Conservation (phyloP, 2,888 invertebrate species). For the Habroteleia sp. region DNA sequence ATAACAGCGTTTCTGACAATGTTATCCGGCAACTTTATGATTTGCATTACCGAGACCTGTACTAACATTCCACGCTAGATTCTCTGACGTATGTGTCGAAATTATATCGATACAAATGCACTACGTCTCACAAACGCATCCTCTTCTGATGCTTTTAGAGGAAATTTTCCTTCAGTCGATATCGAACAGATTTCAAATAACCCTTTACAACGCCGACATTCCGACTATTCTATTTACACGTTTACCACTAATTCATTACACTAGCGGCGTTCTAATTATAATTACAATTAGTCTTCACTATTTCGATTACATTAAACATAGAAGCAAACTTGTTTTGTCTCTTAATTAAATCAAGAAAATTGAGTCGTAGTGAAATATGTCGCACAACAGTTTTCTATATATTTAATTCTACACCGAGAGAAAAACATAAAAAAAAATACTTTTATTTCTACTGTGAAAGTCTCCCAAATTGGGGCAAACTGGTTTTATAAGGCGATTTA, state of each 20-base stretch:
- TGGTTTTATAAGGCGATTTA: too few relatives aligned
- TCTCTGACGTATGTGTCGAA: background rate
- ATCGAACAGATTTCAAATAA: constrained; percentile 33
- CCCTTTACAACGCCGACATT: constrained; percentile 39
- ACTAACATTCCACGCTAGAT: too few relatives aligned
- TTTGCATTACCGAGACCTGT: background rate
- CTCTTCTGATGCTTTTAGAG: constrained; percentile 6
- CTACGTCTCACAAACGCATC: constrained; percentile 11
- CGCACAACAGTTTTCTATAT: too few relatives aligned
- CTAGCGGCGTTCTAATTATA: constrained; percentile 27
- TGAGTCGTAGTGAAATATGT: too few relatives aligned
- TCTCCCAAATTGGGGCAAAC: too few relatives aligned
- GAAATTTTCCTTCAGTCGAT: constrained; percentile 14
- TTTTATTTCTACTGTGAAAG: too few relatives aligned
- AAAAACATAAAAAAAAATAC: too few relatives aligned
- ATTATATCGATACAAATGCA: constrained; percentile 1
- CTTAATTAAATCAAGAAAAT: too few relatives aligned
- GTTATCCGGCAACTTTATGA: background rate
- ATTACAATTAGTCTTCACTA: too few relatives aligned
- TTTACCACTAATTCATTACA: constrained; percentile 33
- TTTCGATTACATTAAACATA: constrained; percentile 5
- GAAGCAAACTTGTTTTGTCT: background rate
- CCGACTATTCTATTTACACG: constrained; percentile 27
- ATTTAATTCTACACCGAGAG: too few relatives aligned
- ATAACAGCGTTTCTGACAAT: background rate